Evolutionary conservation across 2,797 vertebrate species (phyloP), one percentile per base, ranked within the genome.

Genomic region (Loris lydekkerianus): DNA sequence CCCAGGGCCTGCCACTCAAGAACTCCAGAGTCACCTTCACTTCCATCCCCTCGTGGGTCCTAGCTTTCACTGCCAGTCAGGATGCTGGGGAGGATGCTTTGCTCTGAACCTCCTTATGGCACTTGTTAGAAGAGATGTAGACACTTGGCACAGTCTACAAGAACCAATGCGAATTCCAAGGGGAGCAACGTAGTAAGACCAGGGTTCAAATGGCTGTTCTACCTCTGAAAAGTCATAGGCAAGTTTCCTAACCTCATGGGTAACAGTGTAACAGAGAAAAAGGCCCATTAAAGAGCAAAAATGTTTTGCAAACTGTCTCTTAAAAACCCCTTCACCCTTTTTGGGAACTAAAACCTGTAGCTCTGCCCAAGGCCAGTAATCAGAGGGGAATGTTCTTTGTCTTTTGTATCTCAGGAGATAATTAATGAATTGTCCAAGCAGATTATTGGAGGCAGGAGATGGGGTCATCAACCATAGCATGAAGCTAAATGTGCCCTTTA

Each of bases 131-230:
- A 81, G 86, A 78, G 34, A 90, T 49, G 8, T 7, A 72, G 86
- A 82, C 72, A 77, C 76, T 17, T 60, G n/a, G 60, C 67, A 82
- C 4, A 15, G 80, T 31, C 82, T 69, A 75, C 2, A 78, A 63
- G 60, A 91, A 91, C 69, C 65, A 76, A 80, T 43, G 31, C 29
- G 72, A 67, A 63, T 86, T 94, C 34, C 40, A 29, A 56, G 75
- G 40, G 56, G 61, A 89, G 56, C 27, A 72, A 40, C 23, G 43
- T 7, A 23, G 63, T 69, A 83, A n/a, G 65, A 31, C n/a, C 46
- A 67, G 15, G 76, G 29, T 75, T 95, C 83, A 56, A 93, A 94
- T 25, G 11, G 21, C 78, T 46, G 34, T 2, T n/a, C 43, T 53
- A 43, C 34, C 72, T 90, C 76, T 80, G 29, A 84, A 87, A 88